Conservation (phyloP, 1,140 invertebrate genomes). For the Leptonema lineaticorne region DNA sequence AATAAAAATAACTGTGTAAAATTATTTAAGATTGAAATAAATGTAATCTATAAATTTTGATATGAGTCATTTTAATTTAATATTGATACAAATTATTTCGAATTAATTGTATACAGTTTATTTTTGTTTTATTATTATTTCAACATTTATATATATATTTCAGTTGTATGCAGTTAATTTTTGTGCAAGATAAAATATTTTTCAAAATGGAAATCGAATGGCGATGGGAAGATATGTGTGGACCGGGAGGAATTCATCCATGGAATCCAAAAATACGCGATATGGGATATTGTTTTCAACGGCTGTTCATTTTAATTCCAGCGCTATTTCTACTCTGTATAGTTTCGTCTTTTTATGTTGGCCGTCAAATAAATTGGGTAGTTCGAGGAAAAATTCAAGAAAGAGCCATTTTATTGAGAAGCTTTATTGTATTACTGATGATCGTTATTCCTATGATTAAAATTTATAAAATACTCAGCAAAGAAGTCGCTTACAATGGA, state of each 20-base stretch:
- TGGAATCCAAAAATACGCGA: constrained; percentile 68
- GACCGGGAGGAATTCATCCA: constrained; percentile 62
- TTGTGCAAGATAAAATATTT: too few species aligned
- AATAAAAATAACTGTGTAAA: too few species aligned
- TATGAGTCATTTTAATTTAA: too few species aligned
- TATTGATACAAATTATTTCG: too few species aligned
- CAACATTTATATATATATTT: too few species aligned
- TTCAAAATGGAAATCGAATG: constrained; percentile 46
- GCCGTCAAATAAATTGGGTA: constrained; percentile 60
- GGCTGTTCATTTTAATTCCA: constrained; percentile 72
- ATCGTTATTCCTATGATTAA: constrained; percentile 65
- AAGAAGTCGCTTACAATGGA: constrained; percentile 46
- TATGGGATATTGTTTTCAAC: constrained; percentile 79
- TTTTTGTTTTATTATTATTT: too few species aligned
- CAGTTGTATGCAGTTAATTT: too few species aligned
- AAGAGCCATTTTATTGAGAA: constrained; percentile 62
- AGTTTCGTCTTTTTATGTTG: constrained; percentile 75
- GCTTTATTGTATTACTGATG: constrained; percentile 61
- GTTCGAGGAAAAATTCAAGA: constrained; percentile 60
- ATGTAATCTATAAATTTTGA: too few species aligned
- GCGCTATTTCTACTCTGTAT: constrained; percentile 68
- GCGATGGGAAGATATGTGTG: constrained; percentile 76
- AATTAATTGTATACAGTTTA: too few species aligned
- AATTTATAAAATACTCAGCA: constrained; percentile 55
- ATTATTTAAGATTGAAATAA: too few species aligned